A percentile compares a stretch with the other conserved stretches of the same genome.
Conservation (phyloP, 2,797 vertebrate genomes). For the Cuculus canorus region DNA sequence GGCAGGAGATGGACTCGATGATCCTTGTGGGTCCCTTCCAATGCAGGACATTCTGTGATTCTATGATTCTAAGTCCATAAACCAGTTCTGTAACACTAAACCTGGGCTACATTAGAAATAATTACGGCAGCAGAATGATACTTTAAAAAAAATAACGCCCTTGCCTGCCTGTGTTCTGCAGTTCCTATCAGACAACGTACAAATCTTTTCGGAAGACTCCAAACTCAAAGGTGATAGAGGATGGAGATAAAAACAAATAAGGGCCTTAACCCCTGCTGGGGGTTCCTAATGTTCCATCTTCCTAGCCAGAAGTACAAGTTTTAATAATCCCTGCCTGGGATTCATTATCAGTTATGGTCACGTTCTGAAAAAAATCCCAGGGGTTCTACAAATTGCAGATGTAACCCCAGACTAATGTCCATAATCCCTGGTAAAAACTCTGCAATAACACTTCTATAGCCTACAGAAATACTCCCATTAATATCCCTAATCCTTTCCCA, state of each 20-base stretch:
- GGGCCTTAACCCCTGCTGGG: background rate
- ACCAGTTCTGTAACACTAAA: background rate
- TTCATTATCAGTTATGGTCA: background rate
- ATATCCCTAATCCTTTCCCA: constrained; percentile 60
- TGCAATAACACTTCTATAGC: constrained; percentile 33
- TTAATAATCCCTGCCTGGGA: constrained; percentile 1
- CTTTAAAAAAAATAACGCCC: background rate
- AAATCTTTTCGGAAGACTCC: background rate
- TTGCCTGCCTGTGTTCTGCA: background rate
- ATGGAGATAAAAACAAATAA: background rate
- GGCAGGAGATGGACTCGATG: too few species aligned
- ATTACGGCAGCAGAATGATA: background rate
- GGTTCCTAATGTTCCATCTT: background rate
- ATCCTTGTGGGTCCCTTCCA: too few species aligned
- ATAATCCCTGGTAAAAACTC: constrained; percentile 50
- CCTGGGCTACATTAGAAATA: background rate
- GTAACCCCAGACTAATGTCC: constrained; percentile 54
- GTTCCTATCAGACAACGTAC: background rate
- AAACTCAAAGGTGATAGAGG: background rate
- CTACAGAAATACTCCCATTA: constrained; percentile 41
- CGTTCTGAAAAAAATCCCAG: constrained; percentile 13
- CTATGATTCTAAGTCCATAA: background rate
- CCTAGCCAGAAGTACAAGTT: background rate
- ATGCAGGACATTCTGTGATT: too few species aligned
- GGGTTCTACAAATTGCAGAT: constrained; percentile 34